Evolutionary conservation across 2,797 vertebrate species (phyloP), one percentile per base, ranked within the genome.

Genomic region (Eulemur albifrons): DNA sequence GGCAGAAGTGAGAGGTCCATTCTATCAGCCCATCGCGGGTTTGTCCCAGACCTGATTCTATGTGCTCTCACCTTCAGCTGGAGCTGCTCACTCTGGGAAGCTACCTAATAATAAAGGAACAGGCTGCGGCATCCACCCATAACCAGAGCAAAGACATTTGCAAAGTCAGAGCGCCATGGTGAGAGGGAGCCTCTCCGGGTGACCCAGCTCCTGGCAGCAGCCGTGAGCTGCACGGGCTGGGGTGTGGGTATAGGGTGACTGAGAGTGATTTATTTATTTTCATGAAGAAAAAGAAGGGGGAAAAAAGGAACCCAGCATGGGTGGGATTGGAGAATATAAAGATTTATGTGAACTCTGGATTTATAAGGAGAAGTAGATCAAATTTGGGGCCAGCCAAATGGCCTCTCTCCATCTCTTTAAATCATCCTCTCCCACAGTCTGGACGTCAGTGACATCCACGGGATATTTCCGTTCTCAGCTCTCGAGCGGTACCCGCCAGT

Each of bases 351-450:
- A 73, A 72, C 0, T 4, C 52, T 92, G 63, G 82, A 93, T 97
- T 97, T 97, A 97, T 61, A 85, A 80, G 82, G 92, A 90, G 93
- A 96, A 97, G 87, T 50, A 94, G 95, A 96, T 90, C 92, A 90
- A 85, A 88, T 84, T 63, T 90, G 80, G 93, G 96, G 90, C 84
- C 94, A 73, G 97, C 90, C 92, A 94, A 95, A 93, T 80, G 93
- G 94, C 90, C 88, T 96, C 84, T 67, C 83, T 94, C 96, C 93
- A 86, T 96, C 95, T 88, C 94, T 72, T 90, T 96, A 97, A 97
- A 96, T 97, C 97, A 97, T 45, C 86, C 81, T 72, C 59, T 59
- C 13, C 3, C 69, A 67, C 40, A 7, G 94, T 54, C 93, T 23
- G 1, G 85, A 82, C 0, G 3, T 72, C 38, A 48, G 4, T 11